A percentile compares a stretch with the other conserved stretches of the same genome.
These are phyloP conservation scores for Caenorhabditis auriculariae DNA, from an alignment of 2,888 invertebrate species.

Conservation along the genomic window DNA sequence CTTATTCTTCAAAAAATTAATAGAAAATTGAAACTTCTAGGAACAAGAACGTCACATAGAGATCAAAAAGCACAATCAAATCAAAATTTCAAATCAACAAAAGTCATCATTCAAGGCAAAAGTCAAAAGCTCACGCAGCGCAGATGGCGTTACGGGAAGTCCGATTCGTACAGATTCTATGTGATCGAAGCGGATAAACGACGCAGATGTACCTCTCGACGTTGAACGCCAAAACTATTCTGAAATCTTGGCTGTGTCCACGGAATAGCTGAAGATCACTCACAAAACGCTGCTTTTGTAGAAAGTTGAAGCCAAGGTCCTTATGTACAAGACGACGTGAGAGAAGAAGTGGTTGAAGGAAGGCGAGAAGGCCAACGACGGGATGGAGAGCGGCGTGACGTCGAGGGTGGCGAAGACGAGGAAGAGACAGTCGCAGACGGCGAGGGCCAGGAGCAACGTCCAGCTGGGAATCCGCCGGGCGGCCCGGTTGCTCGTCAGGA, in stretches of 20 bases:
- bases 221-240: conserved; percentile 63
- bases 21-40: no score
- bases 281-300: conserved; percentile 63
- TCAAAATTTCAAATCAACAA: no score
- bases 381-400: conserved; percentile 49
- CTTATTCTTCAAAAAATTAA: no score
- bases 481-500: conserved; percentile 53
- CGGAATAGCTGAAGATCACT: conserved; percentile 13
- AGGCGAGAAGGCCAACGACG: conserved; percentile 42
- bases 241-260: conserved; percentile 21
- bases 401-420: conserved; percentile 61
- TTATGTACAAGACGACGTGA: conserved; percentile 53
- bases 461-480: conserved; percentile 61
- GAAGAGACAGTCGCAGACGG: conserved; percentile 60
- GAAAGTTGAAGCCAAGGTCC: conserved; percentile 61
- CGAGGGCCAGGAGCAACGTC: conserved; percentile 57
- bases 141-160: conserved; percentile 45
- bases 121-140: conserved; percentile 27
- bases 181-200: conserved; percentile 58
- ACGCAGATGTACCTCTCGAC: conserved; percentile 63
- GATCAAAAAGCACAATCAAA: no score
- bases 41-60: no score
- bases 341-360: conserved; percentile 46
- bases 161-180: conserved; percentile 51
- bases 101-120: not conserved